phyloP scores from a whole-genome alignment of 2,113 vertebrate species.

The Gadus chalcogrammus region DNA sequence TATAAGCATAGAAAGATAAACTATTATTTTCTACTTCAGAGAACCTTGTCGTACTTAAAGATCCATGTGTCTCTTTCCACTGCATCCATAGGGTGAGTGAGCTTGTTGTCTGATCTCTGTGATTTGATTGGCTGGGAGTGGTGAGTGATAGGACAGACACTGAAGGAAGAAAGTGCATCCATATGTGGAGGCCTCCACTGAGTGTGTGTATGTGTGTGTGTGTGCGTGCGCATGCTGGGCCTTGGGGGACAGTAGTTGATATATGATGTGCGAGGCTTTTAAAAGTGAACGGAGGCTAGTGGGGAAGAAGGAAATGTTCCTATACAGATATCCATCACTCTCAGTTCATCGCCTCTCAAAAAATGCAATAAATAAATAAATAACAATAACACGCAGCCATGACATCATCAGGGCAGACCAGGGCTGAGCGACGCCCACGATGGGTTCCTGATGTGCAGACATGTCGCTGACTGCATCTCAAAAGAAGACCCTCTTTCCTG shows the following conservation, averaged over 20 bases:
- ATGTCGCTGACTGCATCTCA: constrained; percentile 20
- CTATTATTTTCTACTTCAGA: not conserved
- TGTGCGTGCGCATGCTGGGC: not conserved
- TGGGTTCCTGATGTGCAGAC: constrained; percentile 66
- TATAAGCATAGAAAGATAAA: not conserved
- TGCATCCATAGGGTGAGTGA: constrained; percentile 30
- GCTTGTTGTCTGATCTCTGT: constrained; percentile 18
- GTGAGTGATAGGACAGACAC: constrained; percentile 10
- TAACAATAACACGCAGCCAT: constrained; percentile 43
- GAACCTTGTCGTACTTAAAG: not conserved
- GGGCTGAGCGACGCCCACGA: constrained; percentile 43
- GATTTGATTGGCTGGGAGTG: constrained; percentile 32
- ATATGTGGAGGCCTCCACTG: constrained; percentile 51
- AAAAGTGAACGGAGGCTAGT: constrained; percentile 68
- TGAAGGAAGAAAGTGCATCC: constrained; percentile 47
- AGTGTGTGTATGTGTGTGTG: constrained; percentile 13
- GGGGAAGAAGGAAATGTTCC: constrained; percentile 70
- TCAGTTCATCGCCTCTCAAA: constrained; percentile 68
- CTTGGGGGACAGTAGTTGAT: constrained; percentile 61
- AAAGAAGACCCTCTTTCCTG: not conserved
- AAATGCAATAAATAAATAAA: constrained; percentile 6
- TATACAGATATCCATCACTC: constrained; percentile 76
- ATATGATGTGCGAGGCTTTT: constrained; percentile 67
- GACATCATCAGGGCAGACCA: constrained; percentile 56
- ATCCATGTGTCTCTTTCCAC: not conserved